A percentile compares a stretch with the other conserved stretches of the same genome.
phyloP scores from a whole-genome alignment of 2,113 vertebrate genomes.

The Podarcis raffonei region DNA sequence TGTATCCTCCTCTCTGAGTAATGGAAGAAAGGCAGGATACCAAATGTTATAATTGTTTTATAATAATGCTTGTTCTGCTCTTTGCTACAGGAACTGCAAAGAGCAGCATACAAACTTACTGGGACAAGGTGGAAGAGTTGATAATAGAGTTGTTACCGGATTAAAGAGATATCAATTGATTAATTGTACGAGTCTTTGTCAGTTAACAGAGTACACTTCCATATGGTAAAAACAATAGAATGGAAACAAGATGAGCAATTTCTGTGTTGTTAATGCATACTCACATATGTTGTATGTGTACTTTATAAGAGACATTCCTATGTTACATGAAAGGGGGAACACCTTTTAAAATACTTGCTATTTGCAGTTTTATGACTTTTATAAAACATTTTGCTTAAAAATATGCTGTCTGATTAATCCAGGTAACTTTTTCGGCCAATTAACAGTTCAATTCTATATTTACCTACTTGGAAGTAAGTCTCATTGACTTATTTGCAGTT shows the following conservation, averaged over 20 bases:
- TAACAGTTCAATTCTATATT: not conserved
- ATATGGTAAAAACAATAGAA: not conserved
- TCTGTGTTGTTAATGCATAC: not conserved
- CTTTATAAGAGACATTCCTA: not conserved
- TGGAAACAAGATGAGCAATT: not conserved
- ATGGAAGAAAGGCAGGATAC: not conserved
- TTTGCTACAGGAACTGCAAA: not conserved
- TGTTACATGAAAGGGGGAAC: not conserved
- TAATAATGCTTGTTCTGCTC: not conserved
- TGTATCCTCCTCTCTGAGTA: not conserved
- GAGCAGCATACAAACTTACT: not conserved
- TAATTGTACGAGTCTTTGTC: too few species aligned
- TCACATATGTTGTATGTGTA: not conserved
- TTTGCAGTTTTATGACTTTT: not conserved
- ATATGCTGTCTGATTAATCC: not conserved
- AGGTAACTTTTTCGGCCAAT: not conserved
- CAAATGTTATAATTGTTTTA: not conserved
- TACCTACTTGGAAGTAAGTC: not conserved
- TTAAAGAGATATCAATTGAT: not conserved
- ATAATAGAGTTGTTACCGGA: not conserved
- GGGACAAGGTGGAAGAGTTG: not conserved
- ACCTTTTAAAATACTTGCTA: not conserved
- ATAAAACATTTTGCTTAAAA: not conserved
- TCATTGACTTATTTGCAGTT: not conserved
- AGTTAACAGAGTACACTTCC: not conserved